These are phyloP conservation scores for Phrixothrix hirtus DNA, from an alignment of 2,888 invertebrate genomes.

Conservation along the genomic window DNA sequence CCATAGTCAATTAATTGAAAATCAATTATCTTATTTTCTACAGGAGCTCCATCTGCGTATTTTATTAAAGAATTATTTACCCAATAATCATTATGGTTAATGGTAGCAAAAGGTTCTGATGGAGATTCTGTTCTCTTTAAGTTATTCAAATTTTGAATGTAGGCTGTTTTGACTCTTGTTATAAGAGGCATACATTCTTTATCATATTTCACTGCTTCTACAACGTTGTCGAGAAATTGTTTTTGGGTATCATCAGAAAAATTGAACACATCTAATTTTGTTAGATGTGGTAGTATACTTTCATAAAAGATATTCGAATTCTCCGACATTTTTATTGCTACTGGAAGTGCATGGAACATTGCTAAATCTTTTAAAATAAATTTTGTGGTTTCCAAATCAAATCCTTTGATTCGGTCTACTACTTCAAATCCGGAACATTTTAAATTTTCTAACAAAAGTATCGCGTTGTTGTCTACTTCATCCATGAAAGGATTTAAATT, in stretches of 20 bases:
- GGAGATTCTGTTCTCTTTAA: slow-evolving; percentile 27
- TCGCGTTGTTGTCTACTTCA: slow-evolving; percentile 58
- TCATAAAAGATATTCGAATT: slow-evolving; percentile 52
- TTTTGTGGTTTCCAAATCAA: slow-evolving; percentile 56
- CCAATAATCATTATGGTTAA: slow-evolving; percentile 63
- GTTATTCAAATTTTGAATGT: slow-evolving; percentile 9
- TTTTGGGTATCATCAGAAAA: slow-evolving; percentile 21
- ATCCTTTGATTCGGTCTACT: slow-evolving; percentile 55
- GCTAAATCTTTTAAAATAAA: slow-evolving; percentile 57
- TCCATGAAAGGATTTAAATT: slow-evolving; percentile 41
- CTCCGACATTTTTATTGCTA: slow-evolving; percentile 57
- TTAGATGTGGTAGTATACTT: slow-evolving; percentile 49
- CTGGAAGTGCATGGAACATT: slow-evolving; percentile 59
- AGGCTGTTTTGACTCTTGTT: slow-evolving; percentile 31
- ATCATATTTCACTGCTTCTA: slow-evolving; percentile 15
- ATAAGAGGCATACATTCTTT: slow-evolving; percentile 27
- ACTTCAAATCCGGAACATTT: slow-evolving; percentile 55
- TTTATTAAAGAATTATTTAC: slow-evolving; percentile 63
- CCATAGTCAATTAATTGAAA: slow-evolving; percentile 61
- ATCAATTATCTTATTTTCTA: slow-evolving; percentile 59
- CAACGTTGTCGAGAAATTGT: slow-evolving; percentile 18
- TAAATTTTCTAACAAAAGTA: slow-evolving; percentile 60
- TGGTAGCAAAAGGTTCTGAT: slow-evolving; percentile 57
- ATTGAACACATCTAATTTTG: slow-evolving; percentile 12
- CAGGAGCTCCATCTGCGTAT: slow-evolving; percentile 42